Conservation (phyloP, 2,797 vertebrate genomes). For the Spinus pinus region DNA sequence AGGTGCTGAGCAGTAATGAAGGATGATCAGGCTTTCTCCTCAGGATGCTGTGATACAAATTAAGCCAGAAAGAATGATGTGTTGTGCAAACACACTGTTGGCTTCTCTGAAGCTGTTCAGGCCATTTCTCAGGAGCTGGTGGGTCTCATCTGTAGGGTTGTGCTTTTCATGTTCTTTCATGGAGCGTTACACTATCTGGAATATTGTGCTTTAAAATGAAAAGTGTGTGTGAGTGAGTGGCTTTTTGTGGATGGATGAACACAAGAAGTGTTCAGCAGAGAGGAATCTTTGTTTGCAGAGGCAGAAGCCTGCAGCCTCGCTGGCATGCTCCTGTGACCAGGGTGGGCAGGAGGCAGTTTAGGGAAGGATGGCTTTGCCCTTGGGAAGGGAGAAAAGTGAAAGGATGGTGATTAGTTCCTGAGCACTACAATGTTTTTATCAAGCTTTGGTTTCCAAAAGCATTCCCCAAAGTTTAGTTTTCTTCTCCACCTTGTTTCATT, state of each 20-base stretch:
- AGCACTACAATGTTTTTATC: background rate
- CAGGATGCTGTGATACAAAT: background rate
- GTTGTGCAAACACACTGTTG: background rate
- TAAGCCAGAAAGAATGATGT: background rate
- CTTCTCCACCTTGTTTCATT: background rate
- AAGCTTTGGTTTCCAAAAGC: background rate
- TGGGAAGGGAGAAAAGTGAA: background rate
- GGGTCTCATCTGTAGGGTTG: background rate
- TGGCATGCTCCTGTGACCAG: background rate
- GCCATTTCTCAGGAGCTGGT: background rate
- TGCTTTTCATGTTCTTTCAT: background rate
- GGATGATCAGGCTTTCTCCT: background rate
- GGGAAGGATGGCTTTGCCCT: background rate
- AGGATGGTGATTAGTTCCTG: background rate
- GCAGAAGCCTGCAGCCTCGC: fast-evolving
- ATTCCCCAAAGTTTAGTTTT: background rate
- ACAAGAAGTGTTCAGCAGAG: background rate
- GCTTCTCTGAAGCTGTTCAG: background rate
- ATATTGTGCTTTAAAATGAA: background rate
- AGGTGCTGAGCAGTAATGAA: background rate
- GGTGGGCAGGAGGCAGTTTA: background rate
- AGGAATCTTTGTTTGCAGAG: background rate
- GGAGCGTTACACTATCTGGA: fast-evolving
- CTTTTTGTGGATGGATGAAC: background rate
- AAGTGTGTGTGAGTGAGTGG: background rate